Conservation (phyloP, 2,797 vertebrate genomes). For the Cuniculus paca region DNA sequence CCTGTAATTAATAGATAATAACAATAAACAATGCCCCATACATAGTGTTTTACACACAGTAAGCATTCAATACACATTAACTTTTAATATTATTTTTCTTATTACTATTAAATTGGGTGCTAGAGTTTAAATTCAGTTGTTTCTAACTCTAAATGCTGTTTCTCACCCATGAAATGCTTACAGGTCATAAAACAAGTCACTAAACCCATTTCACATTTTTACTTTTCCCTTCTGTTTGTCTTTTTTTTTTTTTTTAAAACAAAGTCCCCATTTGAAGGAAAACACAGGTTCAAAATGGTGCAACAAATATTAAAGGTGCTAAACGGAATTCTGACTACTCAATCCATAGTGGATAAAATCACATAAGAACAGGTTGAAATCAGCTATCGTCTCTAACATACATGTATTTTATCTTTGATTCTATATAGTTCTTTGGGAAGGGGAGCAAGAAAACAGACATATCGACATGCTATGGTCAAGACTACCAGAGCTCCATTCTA, state of each 20-base stretch:
- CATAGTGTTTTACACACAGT: background rate
- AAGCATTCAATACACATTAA: background rate
- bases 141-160: background rate
- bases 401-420: background rate
- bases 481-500: background rate
- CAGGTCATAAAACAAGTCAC: background rate
- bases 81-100: background rate
- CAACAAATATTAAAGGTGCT: background rate
- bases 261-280: background rate
- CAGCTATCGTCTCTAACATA: background rate
- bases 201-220: background rate
- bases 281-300: background rate
- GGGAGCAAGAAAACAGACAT: background rate
- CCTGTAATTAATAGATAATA: background rate
- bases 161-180: background rate
- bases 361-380: background rate
- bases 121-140: background rate
- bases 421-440: background rate
- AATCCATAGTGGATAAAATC: background rate
- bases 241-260: background rate
- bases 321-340: slow-evolving; percentile 1
- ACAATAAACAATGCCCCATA: background rate
- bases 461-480: background rate
- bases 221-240: background rate
- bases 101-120: background rate